Evolutionary conservation across 2,888 invertebrate genomes (phyloP), one percentile per base, ranked within the genome.

Genomic region (Branchipolynoe longqiensis): DNA sequence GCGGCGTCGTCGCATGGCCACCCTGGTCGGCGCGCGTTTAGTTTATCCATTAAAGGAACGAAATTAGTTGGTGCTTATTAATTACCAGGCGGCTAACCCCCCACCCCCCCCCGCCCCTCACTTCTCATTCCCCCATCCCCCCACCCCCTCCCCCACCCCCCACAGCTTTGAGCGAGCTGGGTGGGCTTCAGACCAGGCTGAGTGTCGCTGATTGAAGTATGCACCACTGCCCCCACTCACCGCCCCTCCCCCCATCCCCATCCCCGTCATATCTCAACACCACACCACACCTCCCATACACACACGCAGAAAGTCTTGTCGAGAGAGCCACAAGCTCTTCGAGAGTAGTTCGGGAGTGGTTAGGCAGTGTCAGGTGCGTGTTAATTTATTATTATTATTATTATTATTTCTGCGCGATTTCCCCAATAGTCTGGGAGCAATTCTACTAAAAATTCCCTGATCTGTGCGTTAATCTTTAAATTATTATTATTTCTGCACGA

Each of bases 21-120:
- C n/a, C n/a, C n/a, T n/a, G n/a, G n/a, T n/a, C n/a, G n/a, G n/a
- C 1, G 28, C 31, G 48, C 28, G 54, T 41, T 78, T 40, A 48
- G 54, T 78, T 48, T 78, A 78, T 41, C 78, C 41, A 78, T 78
- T 78, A 48, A 78, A 54, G 28, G 18, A 28, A 0, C 28, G 8
- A 41, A 78, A 78, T 78, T 78, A 54, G 54, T 41, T 78, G 41
- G 6, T 31, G 78, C 78, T 78, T 48, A 78, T 78, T 78, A 78
- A 78, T 78, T 78, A 78, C 41, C 14, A 12, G 38, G 36, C 36
- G 69, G 36, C 69, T n/a, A 4, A 62, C 36, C 25, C 18, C 62
- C 6, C 62, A 28, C 62, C 62, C 31, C 62, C 25, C 18, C 62
- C 14, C 4, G 62, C 62, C 25, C 62, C 62, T 28, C 18, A 25